Evolutionary conservation across 2,113 vertebrate species (phyloP).

Genomic region (Gallinago paraguaiae): DNA sequence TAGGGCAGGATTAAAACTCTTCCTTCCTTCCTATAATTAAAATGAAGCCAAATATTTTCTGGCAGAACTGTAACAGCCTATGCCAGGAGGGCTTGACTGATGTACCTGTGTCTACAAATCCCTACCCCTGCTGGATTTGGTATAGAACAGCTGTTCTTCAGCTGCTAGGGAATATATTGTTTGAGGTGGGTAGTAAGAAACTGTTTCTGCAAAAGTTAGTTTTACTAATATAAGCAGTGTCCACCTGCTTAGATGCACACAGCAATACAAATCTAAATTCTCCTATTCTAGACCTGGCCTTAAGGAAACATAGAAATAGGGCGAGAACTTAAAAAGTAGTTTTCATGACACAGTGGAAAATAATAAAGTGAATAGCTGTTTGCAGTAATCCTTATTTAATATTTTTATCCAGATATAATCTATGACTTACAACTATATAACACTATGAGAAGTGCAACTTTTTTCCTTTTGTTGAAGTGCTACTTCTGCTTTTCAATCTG

Average conservation of each 20-base stretch:
- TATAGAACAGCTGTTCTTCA: not conserved
- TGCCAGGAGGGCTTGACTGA: not conserved
- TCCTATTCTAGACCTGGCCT: not conserved
- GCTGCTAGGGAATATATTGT: not conserved
- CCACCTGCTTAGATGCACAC: not conserved
- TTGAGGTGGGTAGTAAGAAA: not conserved
- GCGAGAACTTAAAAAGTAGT: not conserved
- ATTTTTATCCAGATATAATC: not conserved
- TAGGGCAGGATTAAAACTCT: not conserved
- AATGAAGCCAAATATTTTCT: not conserved
- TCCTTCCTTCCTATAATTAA: not conserved
- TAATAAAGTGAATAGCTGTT: not conserved
- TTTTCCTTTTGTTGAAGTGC: not conserved
- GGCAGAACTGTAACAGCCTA: not conserved
- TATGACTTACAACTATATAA: not conserved
- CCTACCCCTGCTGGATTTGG: not conserved
- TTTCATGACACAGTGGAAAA: not conserved
- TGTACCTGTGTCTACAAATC: not conserved
- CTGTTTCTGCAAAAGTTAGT: not conserved
- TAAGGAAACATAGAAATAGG: not conserved
- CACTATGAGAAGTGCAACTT: not conserved
- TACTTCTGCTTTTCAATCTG: constrained; percentile 1
- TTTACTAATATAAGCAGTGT: not conserved
- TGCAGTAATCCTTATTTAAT: not conserved
- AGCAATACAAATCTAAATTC: not conserved